Conservation (phyloP, 2,113 vertebrate species). For the Camelus bactrianus region DNA sequence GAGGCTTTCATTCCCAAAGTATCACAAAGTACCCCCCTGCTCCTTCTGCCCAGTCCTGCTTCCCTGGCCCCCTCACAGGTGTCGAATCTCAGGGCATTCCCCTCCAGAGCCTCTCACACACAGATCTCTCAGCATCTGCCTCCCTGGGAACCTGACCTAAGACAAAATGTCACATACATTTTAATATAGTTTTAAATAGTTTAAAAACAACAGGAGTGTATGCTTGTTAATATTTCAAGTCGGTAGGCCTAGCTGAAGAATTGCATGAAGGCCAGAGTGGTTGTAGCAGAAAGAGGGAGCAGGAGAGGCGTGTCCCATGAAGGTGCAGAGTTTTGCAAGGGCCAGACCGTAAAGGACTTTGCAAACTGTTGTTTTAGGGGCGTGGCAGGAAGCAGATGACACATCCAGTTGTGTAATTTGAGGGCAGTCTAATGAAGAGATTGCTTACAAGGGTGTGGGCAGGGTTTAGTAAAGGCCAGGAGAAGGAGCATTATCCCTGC, state of each 20-base stretch:
- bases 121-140: not conserved
- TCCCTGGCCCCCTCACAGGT: not conserved
- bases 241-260: not conserved
- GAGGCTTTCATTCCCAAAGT: not conserved
- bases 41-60: not conserved
- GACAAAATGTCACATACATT: not conserved
- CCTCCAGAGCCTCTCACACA: not conserved
- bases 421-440: not conserved
- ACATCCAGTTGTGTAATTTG: not conserved
- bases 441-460: not conserved
- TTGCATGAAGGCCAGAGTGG: not conserved
- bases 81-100: not conserved
- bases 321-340: not conserved
- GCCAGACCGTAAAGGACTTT: not conserved
- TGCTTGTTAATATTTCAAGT: not conserved
- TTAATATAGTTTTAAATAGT: not conserved
- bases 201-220: not conserved
- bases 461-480: not conserved
- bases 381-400: slow-evolving; percentile 38
- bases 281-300: not conserved
- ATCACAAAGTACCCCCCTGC: not conserved
- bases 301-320: not conserved
- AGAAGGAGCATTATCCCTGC: not conserved
- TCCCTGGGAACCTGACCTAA: not conserved
- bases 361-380: not conserved